Conservation (phyloP, 2,888 invertebrate genomes). For the Erebia aethiops region DNA sequence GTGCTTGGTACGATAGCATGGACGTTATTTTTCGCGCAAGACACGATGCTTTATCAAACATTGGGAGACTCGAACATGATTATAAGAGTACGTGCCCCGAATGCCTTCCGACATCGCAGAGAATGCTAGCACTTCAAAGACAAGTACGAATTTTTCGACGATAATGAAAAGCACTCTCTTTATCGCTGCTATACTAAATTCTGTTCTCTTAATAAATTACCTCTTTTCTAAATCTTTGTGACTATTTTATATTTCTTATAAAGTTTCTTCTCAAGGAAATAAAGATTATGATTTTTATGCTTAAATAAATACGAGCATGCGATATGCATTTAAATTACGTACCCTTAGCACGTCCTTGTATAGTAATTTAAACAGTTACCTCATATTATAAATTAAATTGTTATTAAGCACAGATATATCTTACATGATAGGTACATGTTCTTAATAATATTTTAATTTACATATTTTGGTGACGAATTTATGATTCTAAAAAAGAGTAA, state of each 20-base stretch:
- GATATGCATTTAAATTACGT: too few species aligned
- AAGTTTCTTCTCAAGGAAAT: neutral
- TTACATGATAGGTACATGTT: too few species aligned
- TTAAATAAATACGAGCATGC: too few species aligned
- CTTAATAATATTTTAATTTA: too few species aligned
- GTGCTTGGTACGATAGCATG: constrained; percentile 43
- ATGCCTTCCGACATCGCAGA: constrained; percentile 60
- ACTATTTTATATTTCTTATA: constrained; percentile 18
- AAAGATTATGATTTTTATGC: too few species aligned
- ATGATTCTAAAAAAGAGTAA: too few species aligned
- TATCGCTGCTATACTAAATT: constrained; percentile 54
- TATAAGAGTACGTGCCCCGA: constrained; percentile 78
- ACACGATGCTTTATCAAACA: constrained; percentile 77
- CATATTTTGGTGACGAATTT: too few species aligned
- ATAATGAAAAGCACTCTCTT: constrained; percentile 72
- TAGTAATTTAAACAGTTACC: too few species aligned
- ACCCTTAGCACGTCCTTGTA: too few species aligned
- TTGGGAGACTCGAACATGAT: constrained; percentile 78
- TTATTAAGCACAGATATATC: too few species aligned
- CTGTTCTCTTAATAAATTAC: constrained; percentile 26
- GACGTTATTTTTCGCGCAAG: constrained; percentile 71
- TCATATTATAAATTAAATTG: too few species aligned
- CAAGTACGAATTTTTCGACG: constrained; percentile 62
- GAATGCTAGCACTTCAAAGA: constrained; percentile 74
- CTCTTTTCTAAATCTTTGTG: constrained; percentile 20